A percentile compares a stretch with the other conserved stretches of the same genome.
phyloP scores from a whole-genome alignment of 2,888 invertebrate species.

The Sesia bembeciformis region DNA sequence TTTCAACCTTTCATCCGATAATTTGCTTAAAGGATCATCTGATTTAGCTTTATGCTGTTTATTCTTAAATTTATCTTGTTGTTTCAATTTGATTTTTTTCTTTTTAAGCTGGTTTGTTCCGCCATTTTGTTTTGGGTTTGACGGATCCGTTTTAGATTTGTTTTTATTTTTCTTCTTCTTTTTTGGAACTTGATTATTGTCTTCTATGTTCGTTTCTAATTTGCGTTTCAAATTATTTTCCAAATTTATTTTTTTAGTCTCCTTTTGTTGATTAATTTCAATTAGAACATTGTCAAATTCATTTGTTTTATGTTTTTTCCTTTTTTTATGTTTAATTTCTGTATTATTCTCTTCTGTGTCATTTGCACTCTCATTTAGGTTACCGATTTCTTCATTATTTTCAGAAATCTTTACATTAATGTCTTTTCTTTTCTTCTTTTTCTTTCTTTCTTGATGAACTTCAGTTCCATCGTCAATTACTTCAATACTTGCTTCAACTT shows the following conservation, averaged over 20 bases:
- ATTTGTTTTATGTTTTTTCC: constrained; percentile 5
- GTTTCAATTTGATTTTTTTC: constrained; percentile 11
- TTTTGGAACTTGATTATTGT: neutral
- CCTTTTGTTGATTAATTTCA: neutral
- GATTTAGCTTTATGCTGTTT: constrained; percentile 21
- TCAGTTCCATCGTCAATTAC: constrained; percentile 9
- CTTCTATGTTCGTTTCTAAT: neutral
- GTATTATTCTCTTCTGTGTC: constrained; percentile 14
- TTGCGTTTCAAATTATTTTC: neutral
- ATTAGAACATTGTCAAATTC: neutral
- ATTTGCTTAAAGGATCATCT: constrained; percentile 43
- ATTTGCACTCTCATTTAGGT: constrained; percentile 6
- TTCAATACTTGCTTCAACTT: constrained; percentile 2
- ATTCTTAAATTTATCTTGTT: constrained; percentile 30
- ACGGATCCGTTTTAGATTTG: constrained; percentile 12
- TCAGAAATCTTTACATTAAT: neutral
- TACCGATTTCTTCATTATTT: constrained; percentile 18
- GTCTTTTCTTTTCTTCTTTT: constrained; percentile 1
- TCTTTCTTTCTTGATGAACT: neutral
- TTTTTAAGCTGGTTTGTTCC: constrained; percentile 7
- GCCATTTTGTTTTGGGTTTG: constrained; percentile 3
- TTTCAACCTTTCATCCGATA: constrained; percentile 87
- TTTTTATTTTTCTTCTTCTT: constrained; percentile 24
- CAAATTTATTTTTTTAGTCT: constrained; percentile 8
- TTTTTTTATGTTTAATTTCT: constrained; percentile 7